Evolutionary conservation across 2,113 vertebrate species (phyloP).

Genomic region (Percopsis transmontana): DNA sequence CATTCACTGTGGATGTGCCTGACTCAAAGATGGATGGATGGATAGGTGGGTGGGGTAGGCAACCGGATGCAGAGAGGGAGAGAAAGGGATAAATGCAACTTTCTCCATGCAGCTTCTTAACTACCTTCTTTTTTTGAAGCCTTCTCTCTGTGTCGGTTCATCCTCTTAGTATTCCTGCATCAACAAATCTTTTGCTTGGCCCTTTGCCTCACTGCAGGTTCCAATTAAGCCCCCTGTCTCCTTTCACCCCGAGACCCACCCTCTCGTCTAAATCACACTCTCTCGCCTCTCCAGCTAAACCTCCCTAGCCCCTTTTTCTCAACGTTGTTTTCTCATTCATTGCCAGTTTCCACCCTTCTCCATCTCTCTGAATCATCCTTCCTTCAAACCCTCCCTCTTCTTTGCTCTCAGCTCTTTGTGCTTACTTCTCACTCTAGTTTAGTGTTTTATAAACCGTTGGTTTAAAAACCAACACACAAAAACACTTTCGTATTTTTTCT

Average conservation of each 20-base stretch:
- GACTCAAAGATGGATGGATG: slow-evolving; percentile 27
- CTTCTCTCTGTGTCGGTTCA: not conserved
- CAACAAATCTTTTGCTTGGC: not conserved
- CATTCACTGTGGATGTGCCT: slow-evolving; percentile 1
- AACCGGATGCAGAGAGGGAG: slow-evolving; percentile 9
- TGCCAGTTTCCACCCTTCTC: slow-evolving; percentile 1
- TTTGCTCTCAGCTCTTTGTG: not conserved
- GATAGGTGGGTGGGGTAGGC: not conserved
- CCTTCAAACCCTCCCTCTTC: not conserved
- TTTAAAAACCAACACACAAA: no score
- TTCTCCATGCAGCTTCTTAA: not conserved
- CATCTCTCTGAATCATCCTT: slow-evolving; percentile 10
- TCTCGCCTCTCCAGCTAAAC: not conserved
- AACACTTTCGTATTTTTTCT: no score
- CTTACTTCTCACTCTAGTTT: not conserved
- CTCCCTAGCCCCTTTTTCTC: not conserved
- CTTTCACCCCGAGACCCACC: no score
- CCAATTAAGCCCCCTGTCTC: not conserved
- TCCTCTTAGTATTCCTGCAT: not conserved
- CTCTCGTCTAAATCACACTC: not conserved
- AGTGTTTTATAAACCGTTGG: not conserved
- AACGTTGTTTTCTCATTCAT: not conserved
- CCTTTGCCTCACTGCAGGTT: not conserved
- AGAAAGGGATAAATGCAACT: slow-evolving; percentile 1
- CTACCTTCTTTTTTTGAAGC: not conserved